Evolutionary conservation across 2,797 vertebrate species (phyloP), one percentile per base, ranked within the genome.

Genomic region (Spondyliosoma cantharus): DNA sequence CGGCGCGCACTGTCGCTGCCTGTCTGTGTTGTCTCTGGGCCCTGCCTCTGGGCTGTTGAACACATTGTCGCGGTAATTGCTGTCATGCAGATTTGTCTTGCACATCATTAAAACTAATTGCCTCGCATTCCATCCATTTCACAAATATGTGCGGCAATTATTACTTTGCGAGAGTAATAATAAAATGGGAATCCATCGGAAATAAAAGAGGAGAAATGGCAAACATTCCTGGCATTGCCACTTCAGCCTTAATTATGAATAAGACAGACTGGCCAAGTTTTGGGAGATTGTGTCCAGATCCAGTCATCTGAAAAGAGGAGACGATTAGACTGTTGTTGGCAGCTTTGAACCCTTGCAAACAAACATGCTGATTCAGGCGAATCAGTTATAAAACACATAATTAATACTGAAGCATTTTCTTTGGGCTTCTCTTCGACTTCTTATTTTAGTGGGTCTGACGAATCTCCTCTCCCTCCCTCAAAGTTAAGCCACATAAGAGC

Each of bases 101-200:
- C 92, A 95, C 93, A 94, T 95, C 93, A 94, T 95, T 96, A 96
- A 95, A 96, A 96, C 89, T 95, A 96, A 96, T 95, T 95, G 95
- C 93, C 91, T 93, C 83, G 7, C 94, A 95, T 95, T 95, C 94
- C 93, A 91, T 77, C 90, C 91, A 90, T 94, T 94, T 93, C 86
- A 82, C 86, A 94, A 95, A 94, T 91, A 95, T 93, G 93, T 52
- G 71, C 83, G 83, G 91, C 91, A 92, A 94, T 95, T 94, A 93
- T 91, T 93, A 90, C 89, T 91, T 93, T 88, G 90, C 84, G 56
- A 86, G 86, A 91, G 87, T 92, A 83, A 92, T 91, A 90, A 93
- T 92, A 93, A 94, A 94, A 92, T 74, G 89, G 88, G 86, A 92
- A 94, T 93, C 85, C 77, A 61, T 91, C 70, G 48, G 90, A 93